These are phyloP conservation scores for Xerus rutilus DNA, from an alignment of 2,797 vertebrate genomes.

Conservation along the genomic window DNA sequence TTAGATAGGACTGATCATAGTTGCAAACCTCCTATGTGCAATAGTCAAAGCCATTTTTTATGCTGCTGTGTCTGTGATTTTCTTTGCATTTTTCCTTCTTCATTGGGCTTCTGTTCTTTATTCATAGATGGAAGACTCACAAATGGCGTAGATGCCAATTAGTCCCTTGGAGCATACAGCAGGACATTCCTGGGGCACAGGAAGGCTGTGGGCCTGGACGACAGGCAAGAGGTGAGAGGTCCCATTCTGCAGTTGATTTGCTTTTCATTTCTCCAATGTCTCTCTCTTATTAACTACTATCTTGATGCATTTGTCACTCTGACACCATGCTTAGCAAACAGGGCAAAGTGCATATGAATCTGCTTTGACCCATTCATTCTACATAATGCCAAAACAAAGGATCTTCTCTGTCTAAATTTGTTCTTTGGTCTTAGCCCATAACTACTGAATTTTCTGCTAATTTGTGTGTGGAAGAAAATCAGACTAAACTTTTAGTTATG, in stretches of 20 bases:
- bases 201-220: conserved; percentile 96
- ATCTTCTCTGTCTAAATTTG: background rate
- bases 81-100: background rate
- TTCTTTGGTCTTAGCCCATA: background rate
- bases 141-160: conserved; percentile 98
- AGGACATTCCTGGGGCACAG: conserved; percentile 93
- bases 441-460: background rate
- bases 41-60: background rate
- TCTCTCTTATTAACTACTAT: background rate
- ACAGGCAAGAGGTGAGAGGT: conserved; percentile 95
- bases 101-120: background rate
- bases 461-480: background rate
- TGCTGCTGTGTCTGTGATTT: background rate
- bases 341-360: background rate
- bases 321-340: background rate
- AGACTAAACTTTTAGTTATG: background rate
- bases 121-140: conserved; percentile 97
- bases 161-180: conserved; percentile 95
- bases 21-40: background rate
- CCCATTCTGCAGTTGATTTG: background rate
- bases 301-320: background rate
- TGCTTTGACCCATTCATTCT: background rate
- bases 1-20: background rate
- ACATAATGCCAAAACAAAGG: background rate
- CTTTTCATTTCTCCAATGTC: background rate